Evolutionary conservation across 2,888 invertebrate species (phyloP), one percentile per base, ranked within the genome.

Genomic region (Melanotus villosus): DNA sequence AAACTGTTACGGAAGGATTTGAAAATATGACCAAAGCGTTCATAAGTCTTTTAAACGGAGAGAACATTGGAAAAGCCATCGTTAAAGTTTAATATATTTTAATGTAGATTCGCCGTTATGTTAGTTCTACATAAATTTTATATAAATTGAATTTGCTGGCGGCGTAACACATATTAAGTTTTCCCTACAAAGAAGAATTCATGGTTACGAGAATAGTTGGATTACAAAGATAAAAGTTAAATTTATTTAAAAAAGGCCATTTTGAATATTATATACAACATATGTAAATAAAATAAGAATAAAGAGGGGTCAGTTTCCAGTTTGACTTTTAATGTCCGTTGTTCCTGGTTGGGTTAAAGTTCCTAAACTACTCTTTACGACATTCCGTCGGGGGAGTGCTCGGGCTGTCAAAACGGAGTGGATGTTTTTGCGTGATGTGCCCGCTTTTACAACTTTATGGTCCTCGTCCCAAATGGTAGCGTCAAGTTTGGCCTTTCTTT

Each of bases 1-100:
- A 94, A 82, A 91, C 92, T 47, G 80, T 90, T 1, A 91, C 91
- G 1, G 84, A 90, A 68, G 81, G 81, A 16, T 93, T 94, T 82
- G 91, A 92, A 72, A 91, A 91, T 75, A 90, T 92, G 89, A 90
- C 91, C 0, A 86, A 90, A 59, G 92, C 93, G 32, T 89, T 93
- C 68, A 86, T 89, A 60, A 90, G 89, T 10, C 87, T 93, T 80
- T 82, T 79, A 19, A 67, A 67, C 62, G 93, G 93, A 36, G 88
- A 89, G 77, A 93, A 92, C 82, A 86, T 86, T 23, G 93, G 93
- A 58, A 93, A 93, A 86, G 91, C 91, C 26, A 82, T 93, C 68
- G 89, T 93, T 10, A 89, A 90, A 86, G 74, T 75, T 84, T 86
- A 58, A 58, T 92, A 32, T 5, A 1, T 10, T 10, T 6, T 32